Evolutionary conservation across 2,888 invertebrate genomes (phyloP).

Genomic region (Eilema sororculum): DNA sequence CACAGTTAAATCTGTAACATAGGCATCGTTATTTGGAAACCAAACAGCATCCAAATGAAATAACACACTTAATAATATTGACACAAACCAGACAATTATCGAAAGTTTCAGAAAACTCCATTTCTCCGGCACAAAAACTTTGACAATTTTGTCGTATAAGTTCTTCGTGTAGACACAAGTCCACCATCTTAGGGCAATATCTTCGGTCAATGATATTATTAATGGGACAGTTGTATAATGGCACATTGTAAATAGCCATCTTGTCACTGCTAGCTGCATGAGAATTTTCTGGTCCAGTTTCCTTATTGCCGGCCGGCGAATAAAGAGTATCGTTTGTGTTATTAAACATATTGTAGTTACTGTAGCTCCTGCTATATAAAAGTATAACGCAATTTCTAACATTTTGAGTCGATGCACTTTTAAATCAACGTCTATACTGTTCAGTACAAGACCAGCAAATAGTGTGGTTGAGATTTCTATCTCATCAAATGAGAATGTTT

Average conservation of each 20-base stretch:
- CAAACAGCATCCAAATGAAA: background rate
- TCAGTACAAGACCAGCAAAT: too few relatives aligned
- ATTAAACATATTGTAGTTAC: background rate
- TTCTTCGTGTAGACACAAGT: background rate
- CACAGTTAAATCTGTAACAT: too few relatives aligned
- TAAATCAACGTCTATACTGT: too few relatives aligned
- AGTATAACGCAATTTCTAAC: too few relatives aligned
- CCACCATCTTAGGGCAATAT: background rate
- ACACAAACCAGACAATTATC: background rate
- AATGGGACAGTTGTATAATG: too few relatives aligned
- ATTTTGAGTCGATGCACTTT: background rate
- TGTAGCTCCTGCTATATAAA: background rate
- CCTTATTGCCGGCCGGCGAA: background rate
- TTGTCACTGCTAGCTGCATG: background rate
- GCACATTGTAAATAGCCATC: too few relatives aligned
- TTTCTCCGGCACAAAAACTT: background rate
- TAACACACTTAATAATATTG: background rate
- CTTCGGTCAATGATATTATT: background rate
- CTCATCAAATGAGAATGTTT: too few relatives aligned
- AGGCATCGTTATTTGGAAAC: background rate
- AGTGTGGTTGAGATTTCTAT: too few relatives aligned
- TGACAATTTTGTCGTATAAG: background rate
- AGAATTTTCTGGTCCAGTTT: background rate
- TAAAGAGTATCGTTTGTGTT: background rate
- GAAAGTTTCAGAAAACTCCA: background rate